Conservation (phyloP, 2,113 vertebrate genomes). For the Heteronetta atricapilla region DNA sequence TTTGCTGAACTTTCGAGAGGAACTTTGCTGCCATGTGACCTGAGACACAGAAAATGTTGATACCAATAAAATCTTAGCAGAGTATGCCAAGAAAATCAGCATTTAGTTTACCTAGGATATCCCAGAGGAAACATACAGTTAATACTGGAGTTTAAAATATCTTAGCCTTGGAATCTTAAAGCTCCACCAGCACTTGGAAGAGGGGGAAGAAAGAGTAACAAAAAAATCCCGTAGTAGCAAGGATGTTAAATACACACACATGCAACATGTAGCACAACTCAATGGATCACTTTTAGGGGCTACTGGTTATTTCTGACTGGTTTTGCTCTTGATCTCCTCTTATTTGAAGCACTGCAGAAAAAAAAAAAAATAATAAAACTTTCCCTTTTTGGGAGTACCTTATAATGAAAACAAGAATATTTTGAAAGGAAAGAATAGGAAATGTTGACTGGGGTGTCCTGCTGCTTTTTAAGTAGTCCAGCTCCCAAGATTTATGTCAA, state of each 20-base stretch:
- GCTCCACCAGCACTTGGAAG: conserved; percentile 45
- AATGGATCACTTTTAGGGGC: background rate
- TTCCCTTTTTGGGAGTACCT: conserved; percentile 40
- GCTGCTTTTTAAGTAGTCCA: conserved; percentile 69
- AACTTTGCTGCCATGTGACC: conserved; percentile 7
- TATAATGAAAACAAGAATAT: conserved; percentile 70
- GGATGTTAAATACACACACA: conserved; percentile 59
- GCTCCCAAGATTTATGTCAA: conserved; percentile 67
- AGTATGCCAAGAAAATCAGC: conserved; percentile 56
- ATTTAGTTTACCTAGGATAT: conserved; percentile 57
- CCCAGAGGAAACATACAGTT: conserved; percentile 58
- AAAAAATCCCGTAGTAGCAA: conserved; percentile 45
- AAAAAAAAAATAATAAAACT: conserved; percentile 23
- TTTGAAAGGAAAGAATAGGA: conserved; percentile 68
- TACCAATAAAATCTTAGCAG: conserved; percentile 44
- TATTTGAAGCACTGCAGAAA: conserved; percentile 15
- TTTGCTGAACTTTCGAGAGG: conserved; percentile 43
- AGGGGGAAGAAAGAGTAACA: conserved; percentile 20
- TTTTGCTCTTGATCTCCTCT: conserved; percentile 38
- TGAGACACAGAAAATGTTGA: conserved; percentile 53
- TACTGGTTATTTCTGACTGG: background rate
- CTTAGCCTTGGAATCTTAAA: conserved; percentile 57
- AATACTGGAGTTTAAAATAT: conserved; percentile 63
- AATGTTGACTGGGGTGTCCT: conserved; percentile 59
- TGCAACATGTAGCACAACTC: conserved; percentile 7